Base-by-base conservation (phyloP, 2,113 vertebrate species). In the Plecturocebus donacophilus region DNA sequence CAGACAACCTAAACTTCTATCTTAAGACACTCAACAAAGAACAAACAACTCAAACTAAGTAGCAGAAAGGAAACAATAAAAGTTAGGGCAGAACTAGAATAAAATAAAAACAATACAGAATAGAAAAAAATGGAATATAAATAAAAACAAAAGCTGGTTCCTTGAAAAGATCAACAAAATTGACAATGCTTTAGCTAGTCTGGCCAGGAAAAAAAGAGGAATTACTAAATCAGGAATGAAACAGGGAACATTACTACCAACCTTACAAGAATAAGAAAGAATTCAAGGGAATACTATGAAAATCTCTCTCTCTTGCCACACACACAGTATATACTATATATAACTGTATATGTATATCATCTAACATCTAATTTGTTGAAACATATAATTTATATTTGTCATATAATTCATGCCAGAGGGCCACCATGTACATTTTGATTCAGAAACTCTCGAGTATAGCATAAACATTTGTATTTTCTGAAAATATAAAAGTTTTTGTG, bases 221-320 rank as follows among this genome's bases (percentile, higher is more conserved):
- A 94, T 80, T 11, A 79, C 10, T 82, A 76, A 89, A 64, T 96
- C 30, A 81, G 30, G 25, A 96, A 87, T 80, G 42, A 84, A 93
- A 82, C 17, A 58, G 30, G 42, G 12, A 2, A 20, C 27, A 83
- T 84, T 81, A 66, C 42, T 40, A 70, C 13, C 9, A 38, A 54
- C 16, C 19, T 84, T 88, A 90, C 6, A 71, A 40, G 61, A 80
- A 89, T 83, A 40, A 89, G 91, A 86, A 86, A 14, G 8, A 66
- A 16, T 32, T 71, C 49, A 61, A 77, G 32, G 8, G 61, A 90
- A 71, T 58, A 23, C 16, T 81, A 32, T 91, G 52, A 68, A 92
- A 32, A 80, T 56, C 4, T 64, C 54, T 27, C 17, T 49, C 20
- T 23, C 7, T 68, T 6, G 11, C 66, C 20, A n/a, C 45, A 49